Percentiles rank a stretch among this genome's conserved stretches.
Conservation (phyloP, 2,113 vertebrate genomes). For the Corapipo altera region DNA sequence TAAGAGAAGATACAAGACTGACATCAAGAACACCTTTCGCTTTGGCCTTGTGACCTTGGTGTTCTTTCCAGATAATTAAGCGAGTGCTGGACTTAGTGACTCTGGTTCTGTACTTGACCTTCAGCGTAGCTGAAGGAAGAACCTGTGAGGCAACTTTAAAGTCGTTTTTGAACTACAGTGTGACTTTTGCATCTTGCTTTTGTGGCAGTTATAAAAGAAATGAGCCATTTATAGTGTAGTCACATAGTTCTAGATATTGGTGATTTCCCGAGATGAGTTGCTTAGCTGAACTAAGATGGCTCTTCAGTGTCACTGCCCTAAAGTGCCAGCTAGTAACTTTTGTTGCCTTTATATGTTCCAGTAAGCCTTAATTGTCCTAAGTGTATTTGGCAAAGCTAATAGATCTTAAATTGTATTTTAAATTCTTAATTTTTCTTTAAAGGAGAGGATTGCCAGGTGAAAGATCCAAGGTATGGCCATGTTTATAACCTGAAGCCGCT, state of each 20-base stretch:
- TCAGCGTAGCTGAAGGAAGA: background rate
- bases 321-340: background rate
- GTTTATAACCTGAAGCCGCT: constrained; percentile 84
- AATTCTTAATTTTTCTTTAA: background rate
- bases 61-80: constrained; percentile 17
- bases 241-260: background rate
- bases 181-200: background rate
- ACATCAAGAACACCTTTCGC: background rate
- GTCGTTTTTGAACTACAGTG: background rate
- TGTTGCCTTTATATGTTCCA: background rate
- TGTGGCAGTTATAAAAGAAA: background rate
- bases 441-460: constrained; percentile 88
- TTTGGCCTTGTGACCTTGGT: background rate
- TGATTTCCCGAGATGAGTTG: background rate
- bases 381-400: background rate
- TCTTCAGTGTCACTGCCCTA: background rate
- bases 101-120: background rate
- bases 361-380: background rate
- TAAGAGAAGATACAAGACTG: background rate
- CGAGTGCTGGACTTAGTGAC: background rate
- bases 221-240: background rate
- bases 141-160: background rate
- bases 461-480: constrained; percentile 83
- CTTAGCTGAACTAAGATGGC: background rate
- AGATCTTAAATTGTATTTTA: background rate